Evolutionary conservation across 2,888 invertebrate genomes (phyloP), one percentile per base, ranked within the genome.

Genomic region (Mechanitis messenoides): DNA sequence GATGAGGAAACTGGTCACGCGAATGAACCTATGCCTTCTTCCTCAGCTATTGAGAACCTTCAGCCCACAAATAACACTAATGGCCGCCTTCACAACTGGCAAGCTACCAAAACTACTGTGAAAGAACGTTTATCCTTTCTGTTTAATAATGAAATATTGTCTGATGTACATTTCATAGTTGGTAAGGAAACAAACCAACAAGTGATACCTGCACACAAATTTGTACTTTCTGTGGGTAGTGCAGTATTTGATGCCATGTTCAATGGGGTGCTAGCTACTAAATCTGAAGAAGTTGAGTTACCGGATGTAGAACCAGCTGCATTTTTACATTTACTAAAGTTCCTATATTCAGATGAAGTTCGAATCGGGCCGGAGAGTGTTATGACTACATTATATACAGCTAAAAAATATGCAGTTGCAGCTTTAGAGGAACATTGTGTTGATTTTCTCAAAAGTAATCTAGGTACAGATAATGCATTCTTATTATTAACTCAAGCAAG

Each of bases 171-270:
- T 72, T 96, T 96, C 73, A 88, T 95, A 47, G 95, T 96, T 20
- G 95, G 96, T 1, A 92, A 93, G 72, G 94, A 93, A 55, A 91
- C 90, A 0, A 92, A 92, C 64, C 92, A 92, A 66, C 93, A 93
- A 77, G 89, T 93, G 12, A 94, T 96, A 66, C 95, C 95, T 1
- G 96, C 96, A 0, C 95, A 95, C 72, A 94, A 93, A 79, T 94
- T 96, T 74, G 94, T 96, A 0, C 80, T 96, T 45, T 94, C 95
- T 0, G 94, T 95, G 7, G 95, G 96, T 1, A 95, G 95, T 74
- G 95, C 95, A 0, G 96, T 96, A 2, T 96, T 96, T 78, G 95
- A 96, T 80, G 95, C 95, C 6, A 94, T 96, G 94, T 96, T 96
- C 75, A 95, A 95, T 76, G 95, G 96, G 42, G 93, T 93, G 1